These are phyloP conservation scores for Arge pagana DNA, from an alignment of 2,888 invertebrate species.

Conservation along the genomic window DNA sequence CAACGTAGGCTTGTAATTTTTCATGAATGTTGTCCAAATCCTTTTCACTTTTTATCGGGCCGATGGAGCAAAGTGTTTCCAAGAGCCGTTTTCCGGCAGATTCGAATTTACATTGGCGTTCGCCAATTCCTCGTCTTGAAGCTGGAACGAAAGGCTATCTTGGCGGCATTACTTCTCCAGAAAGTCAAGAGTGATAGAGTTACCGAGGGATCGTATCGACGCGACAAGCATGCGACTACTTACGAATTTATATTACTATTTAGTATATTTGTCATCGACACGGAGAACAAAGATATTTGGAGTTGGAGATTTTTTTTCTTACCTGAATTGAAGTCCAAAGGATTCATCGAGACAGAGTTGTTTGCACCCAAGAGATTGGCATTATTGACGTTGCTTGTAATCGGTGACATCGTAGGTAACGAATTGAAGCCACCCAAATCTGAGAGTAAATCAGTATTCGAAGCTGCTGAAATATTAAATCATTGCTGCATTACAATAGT, in stretches of 20 bases:
- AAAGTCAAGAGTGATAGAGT: slow-evolving; percentile 11
- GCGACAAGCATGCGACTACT: too few species aligned
- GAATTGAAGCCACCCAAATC: slow-evolving; percentile 58
- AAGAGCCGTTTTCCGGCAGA: slow-evolving; percentile 49
- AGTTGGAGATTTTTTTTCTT: slow-evolving; percentile 29
- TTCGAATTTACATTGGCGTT: slow-evolving; percentile 34
- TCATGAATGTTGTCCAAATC: slow-evolving; percentile 47
- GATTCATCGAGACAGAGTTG: slow-evolving; percentile 31
- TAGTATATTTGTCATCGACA: too few species aligned
- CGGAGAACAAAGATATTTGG: too few species aligned
- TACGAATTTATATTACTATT: too few species aligned
- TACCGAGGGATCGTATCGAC: too few species aligned
- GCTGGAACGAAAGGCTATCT: slow-evolving; percentile 52
- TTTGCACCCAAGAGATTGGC: slow-evolving; percentile 44
- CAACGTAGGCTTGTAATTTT: slow-evolving; percentile 37
- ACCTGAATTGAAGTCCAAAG: slow-evolving; percentile 43
- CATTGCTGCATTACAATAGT: background rate
- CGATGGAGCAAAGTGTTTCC: slow-evolving; percentile 49
- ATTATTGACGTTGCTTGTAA: slow-evolving; percentile 43
- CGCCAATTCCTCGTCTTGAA: slow-evolving; percentile 31
- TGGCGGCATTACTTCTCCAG: slow-evolving; percentile 45
- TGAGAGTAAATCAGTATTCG: slow-evolving; percentile 59
- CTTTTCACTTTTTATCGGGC: slow-evolving; percentile 51
- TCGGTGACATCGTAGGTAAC: slow-evolving; percentile 35
- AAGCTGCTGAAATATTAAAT: slow-evolving; percentile 31